Conservation (phyloP, 2,113 vertebrate species). For the Sphyrna mokarran region DNA sequence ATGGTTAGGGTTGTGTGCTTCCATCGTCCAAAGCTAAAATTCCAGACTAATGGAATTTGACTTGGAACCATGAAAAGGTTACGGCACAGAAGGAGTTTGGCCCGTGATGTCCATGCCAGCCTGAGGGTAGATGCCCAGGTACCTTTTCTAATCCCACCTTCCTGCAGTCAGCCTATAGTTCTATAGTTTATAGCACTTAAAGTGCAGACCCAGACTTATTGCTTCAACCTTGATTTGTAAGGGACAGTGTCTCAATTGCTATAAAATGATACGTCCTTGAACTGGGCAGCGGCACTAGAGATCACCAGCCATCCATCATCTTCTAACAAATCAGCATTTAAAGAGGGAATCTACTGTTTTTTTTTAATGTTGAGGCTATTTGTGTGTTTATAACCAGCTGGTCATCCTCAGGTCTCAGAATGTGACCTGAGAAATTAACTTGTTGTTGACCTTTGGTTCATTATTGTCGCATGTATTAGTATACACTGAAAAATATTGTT, state of each 20-base stretch:
- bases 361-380: neutral
- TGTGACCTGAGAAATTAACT: neutral
- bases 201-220: neutral
- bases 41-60: neutral
- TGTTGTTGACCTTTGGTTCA: neutral
- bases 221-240: neutral
- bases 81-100: too few species aligned
- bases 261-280: neutral
- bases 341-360: neutral
- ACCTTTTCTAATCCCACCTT: too few species aligned
- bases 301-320: neutral
- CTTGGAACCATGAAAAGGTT: neutral
- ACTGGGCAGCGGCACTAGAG: neutral
- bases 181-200: too few species aligned
- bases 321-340: neutral
- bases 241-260: neutral
- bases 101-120: too few species aligned
- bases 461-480: too few species aligned
- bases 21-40: neutral
- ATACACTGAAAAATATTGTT: too few species aligned
- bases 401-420: neutral
- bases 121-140: too few species aligned
- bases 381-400: neutral
- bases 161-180: too few species aligned
- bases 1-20: neutral